Base-by-base conservation (phyloP, 2,888 invertebrate genomes). In the Cerceris rybyensis region DNA sequence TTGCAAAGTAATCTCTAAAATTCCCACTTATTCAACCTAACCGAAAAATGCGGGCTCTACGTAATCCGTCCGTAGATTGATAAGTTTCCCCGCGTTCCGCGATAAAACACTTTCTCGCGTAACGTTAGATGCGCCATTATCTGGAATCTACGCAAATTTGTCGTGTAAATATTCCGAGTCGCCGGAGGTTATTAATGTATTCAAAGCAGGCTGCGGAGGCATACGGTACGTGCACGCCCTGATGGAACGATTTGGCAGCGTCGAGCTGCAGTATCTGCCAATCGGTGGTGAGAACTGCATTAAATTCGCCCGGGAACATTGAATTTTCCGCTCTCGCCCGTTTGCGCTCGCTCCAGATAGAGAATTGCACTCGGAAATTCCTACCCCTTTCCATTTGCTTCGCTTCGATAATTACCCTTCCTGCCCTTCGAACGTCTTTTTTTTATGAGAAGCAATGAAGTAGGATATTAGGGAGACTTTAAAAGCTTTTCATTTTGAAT, bases 231-330 rank as follows among this genome's bases (percentile, higher is more conserved):
- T 52, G 70, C 67, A 65, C 64, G 67, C 60, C 59, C 80, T 71
- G 83, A 83, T 77, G 76, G 79, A 79, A 81, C 80, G 82, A 84
- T 84, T 84, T 82, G 84, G 82, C 84, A 84, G 68, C 75, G 82
- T 76, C 65, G 72, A 75, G 77, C 70, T 70, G 71, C 68, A 13
- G 80, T 84, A 84, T 84, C 84, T 84, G 84, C 85, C 84, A 82
- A 84, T 84, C 84, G 84, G 77, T 70, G 73, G 70, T 78, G 84
- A 84, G 85, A 71, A 83, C 83, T 81, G 83, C 75, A 83, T 83
- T 83, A 83, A 83, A 83, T 81, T 71, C 78, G 75, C 75, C 50
- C 59, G 78, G 75, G 70, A 80, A 81, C 81, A 82, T 86, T 85
- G 85, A 86, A 86, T 86, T 85, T 85, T 83, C 82, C 82, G 67